Percentiles rank a stretch among this genome's conserved stretches.
Evolutionary conservation across 2,888 invertebrate species (phyloP).

Genomic region (Mythimna pallens): DNA sequence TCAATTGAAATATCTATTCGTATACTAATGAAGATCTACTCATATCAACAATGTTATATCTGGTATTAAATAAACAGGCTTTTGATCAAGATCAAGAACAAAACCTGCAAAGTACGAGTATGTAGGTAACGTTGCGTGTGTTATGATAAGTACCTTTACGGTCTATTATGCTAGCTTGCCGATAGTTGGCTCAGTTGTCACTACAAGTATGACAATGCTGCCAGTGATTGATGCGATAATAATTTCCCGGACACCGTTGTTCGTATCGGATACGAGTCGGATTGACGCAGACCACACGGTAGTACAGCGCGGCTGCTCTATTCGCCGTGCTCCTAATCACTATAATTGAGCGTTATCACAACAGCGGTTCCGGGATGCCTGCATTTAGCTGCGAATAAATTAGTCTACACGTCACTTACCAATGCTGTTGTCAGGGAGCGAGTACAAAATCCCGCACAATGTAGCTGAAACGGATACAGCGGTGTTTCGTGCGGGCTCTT

Average conservation of each 20-base stretch:
- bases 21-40: conserved; percentile 17
- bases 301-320: conserved; percentile 69
- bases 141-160: conserved; percentile 62
- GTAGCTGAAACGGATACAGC: conserved; percentile 73
- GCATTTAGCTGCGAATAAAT: conserved; percentile 74
- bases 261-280: conserved; percentile 87
- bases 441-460: conserved; percentile 84
- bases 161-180: conserved; percentile 66
- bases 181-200: conserved; percentile 73
- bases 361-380: conserved; percentile 74
- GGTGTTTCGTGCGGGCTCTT: conserved; percentile 68
- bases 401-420: conserved; percentile 79
- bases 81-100: conserved; percentile 55
- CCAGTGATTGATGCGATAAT: conserved; percentile 87
- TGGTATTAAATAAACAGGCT: conserved; percentile 27
- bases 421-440: conserved; percentile 78
- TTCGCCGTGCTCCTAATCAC: conserved; percentile 79
- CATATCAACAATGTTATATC: conserved; percentile 11
- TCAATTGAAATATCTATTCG: conserved; percentile 16
- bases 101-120: conserved; percentile 36
- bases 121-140: conserved; percentile 52
- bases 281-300: conserved; percentile 78
- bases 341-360: conserved; percentile 80
- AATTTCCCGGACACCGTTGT: conserved; percentile 87
- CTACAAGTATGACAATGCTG: conserved; percentile 83